Conservation (phyloP, 2,888 invertebrate species). For the Smittia sp. region DNA sequence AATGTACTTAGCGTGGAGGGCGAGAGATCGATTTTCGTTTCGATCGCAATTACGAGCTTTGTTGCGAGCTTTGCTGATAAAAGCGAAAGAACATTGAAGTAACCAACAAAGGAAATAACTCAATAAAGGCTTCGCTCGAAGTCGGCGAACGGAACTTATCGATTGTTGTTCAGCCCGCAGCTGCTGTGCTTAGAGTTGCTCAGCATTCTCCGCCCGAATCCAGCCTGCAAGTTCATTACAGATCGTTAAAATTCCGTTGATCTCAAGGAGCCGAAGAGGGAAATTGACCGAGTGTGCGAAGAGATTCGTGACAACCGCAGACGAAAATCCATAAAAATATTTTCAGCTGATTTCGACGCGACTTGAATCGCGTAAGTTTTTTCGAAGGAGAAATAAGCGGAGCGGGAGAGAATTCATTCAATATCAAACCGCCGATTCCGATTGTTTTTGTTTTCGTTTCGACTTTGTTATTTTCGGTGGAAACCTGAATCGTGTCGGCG, state of each 20-base stretch:
- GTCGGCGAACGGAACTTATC: slow-evolving; percentile 5
- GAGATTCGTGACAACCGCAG: background rate
- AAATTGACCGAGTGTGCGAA: background rate
- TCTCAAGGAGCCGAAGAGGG: background rate
- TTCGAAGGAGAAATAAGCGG: background rate
- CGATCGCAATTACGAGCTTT: slow-evolving; percentile 11
- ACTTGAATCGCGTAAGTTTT: background rate
- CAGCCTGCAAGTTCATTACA: background rate
- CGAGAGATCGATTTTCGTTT: background rate
- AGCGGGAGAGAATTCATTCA: background rate
- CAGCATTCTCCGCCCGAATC: background rate
- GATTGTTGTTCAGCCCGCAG: background rate
- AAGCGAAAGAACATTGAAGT: slow-evolving; percentile 1
- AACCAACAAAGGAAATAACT: slow-evolving; percentile 6
- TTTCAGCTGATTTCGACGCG: slow-evolving; percentile 36
- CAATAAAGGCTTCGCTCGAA: background rate
- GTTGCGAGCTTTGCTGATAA: slow-evolving; percentile 20
- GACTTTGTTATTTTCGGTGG: background rate
- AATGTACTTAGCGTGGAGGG: background rate
- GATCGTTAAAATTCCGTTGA: background rate
- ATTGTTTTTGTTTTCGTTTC: background rate
- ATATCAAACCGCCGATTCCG: background rate
- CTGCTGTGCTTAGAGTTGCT: background rate
- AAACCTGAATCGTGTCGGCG: background rate
- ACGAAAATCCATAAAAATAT: slow-evolving; percentile 32